Evolutionary conservation across 2,888 invertebrate genomes (phyloP).

Genomic region (Autographa gamma): DNA sequence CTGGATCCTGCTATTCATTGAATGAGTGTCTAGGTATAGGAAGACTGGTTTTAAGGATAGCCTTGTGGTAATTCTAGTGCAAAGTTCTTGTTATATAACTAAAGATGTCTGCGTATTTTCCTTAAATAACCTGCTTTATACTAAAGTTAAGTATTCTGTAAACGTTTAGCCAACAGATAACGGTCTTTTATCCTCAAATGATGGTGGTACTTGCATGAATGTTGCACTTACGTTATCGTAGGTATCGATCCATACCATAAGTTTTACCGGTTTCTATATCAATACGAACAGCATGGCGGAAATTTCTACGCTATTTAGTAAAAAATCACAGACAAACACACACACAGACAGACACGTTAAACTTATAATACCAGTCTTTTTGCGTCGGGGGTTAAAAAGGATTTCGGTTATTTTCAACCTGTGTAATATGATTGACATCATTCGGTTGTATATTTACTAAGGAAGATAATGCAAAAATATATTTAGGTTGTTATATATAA

Average conservation of each 20-base stretch:
- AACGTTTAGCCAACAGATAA: not conserved
- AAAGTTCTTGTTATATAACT: too few species aligned
- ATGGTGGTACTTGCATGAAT: not conserved
- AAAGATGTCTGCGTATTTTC: not conserved
- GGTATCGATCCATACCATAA: not conserved
- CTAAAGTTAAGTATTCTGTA: not conserved
- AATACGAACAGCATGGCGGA: too few species aligned
- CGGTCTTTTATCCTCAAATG: not conserved
- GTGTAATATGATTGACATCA: too few species aligned
- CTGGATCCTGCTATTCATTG: constrained; percentile 34
- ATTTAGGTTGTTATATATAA: not conserved
- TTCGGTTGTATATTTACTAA: too few species aligned
- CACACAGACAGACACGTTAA: too few species aligned
- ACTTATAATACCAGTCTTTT: too few species aligned
- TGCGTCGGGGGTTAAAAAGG: too few species aligned
- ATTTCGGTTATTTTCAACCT: too few species aligned
- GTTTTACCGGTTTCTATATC: not conserved
- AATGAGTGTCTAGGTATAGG: constrained; percentile 7
- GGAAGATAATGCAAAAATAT: too few species aligned
- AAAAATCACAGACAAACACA: too few species aligned
- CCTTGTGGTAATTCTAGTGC: too few species aligned
- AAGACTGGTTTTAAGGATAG: not conserved
- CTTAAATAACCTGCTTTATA: not conserved
- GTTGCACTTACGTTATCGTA: not conserved
- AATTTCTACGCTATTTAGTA: too few species aligned